Percentiles rank a stretch among this genome's conserved stretches.
Evolutionary conservation across 2,888 invertebrate species (phyloP).

Genomic region (Pseudoips prasinana): DNA sequence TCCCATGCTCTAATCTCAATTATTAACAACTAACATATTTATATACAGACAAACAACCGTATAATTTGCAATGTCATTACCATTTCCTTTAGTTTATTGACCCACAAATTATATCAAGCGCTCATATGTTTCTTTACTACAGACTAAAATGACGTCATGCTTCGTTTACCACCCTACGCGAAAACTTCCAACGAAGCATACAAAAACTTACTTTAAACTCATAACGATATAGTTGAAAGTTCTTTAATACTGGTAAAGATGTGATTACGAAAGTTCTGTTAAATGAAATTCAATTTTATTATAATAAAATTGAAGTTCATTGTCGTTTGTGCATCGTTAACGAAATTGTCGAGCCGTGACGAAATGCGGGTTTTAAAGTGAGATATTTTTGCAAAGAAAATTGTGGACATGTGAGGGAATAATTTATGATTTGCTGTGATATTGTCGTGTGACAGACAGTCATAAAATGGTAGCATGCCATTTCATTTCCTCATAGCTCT

Average conservation of each 20-base stretch:
- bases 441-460: conserved; percentile 10
- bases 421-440: conserved; percentile 22
- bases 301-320: accelerated
- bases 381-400: conserved; percentile 49
- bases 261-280: conserved; percentile 5
- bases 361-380: conserved; percentile 40
- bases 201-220: conserved; percentile 5
- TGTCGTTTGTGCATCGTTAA: conserved; percentile 1
- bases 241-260: neutral
- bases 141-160: conserved; percentile 54
- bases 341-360: conserved; percentile 31
- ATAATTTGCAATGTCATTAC: conserved; percentile 15
- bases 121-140: conserved; percentile 54
- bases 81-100: conserved; percentile 39
- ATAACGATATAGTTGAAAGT: conserved; percentile 11
- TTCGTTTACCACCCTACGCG: conserved; percentile 57
- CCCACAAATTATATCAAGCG: conserved; percentile 44
- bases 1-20: no score
- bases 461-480: neutral
- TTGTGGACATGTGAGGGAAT: conserved; percentile 29
- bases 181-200: conserved; percentile 15
- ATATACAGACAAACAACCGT: no score
- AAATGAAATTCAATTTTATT: conserved; percentile 9
- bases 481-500: no score
- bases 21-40: no score